Base-by-base conservation (phyloP, 2,113 vertebrate genomes). In the Acrocephalus arundinaceus region DNA sequence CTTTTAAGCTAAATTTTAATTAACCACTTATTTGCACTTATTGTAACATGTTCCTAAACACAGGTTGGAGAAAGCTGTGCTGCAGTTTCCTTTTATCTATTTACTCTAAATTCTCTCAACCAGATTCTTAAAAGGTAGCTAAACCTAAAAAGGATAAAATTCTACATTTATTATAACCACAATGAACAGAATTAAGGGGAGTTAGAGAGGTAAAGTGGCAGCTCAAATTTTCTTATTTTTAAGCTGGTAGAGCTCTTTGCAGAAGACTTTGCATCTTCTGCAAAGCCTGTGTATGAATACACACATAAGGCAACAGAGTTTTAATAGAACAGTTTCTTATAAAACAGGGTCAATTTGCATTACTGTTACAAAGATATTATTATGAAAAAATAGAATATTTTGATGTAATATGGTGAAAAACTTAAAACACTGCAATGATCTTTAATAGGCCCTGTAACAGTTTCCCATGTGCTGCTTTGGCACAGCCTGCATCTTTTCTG, bases 301-400 rank as follows among this genome's bases (percentile, higher is more conserved):
- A 28, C 15, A 17, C 18, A 25, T 16, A 66, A 88, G 0, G 0
- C 12, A 54, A 52, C 17, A 7, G 9, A 46, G 25, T 41, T 83
- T 54, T 66, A 85, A 59, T 23, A 85, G 24, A 73, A 80, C 16
- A 65, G 30, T 35, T 81, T 84, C 28, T 45, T 28, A 59, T 11
- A 49, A 51, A 77, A 74, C 30, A 33, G 85, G 39, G 39, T 35
- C 35, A 33, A 57, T 65, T 82, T 75, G 65, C 30, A 48, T 85
- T 43, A 72, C 16, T 37, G 5, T 33, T 81, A 43, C 31, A 12
- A 93, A 78, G 19, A 77, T 14, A 74, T 11, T 18, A 59, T 35
- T 66, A 75, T 11, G 17, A 28, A 43, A 59, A 78, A 72, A 30
- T 10, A 74, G 13, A 80, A 16, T 75, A 48, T 55, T 63, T 79